Evolutionary conservation across 2,888 invertebrate species (phyloP), one percentile per base, ranked within the genome.

Genomic region (Incurvaria masculella): DNA sequence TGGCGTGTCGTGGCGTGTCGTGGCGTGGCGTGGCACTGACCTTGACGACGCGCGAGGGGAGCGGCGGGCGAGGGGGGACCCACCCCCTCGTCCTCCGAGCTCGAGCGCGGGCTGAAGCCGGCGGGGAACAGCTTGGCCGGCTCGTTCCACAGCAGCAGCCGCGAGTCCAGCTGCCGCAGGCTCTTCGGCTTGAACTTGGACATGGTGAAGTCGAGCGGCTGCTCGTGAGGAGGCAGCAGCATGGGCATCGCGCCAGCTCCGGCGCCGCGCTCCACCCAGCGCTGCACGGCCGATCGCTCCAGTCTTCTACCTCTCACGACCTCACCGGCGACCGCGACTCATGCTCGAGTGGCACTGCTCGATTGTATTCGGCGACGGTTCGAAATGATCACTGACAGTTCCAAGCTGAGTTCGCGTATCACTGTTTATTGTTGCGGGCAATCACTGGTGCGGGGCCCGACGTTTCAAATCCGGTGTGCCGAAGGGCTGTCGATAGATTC

Each of bases 171-270:
- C 33, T 33, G 11, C 4, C 33, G 33, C 33, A 33, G 33, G 4
- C 6, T 33, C 33, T 33, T 33, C 33, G 11, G 11, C 33, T 33
- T 33, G 14, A 33, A 33, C 45, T 46, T 70, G 58, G 69, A 81
- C 80, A 87, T 86, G 67, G 87, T 87, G 74, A 87, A 88, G 79
- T 88, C 88, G 60, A 87, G 79, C 58, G 87, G 87, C 72, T 87
- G 87, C 66, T 82, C 82, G 80, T 78, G 68, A 63, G 80, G 79
- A 59, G 82, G 82, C 66, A 84, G 79, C 60, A 79, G 61, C 82
- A 83, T 84, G 69, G 85, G 85, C 81, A 84, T 82, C 62, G 79
- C 80, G 68, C 78, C 73, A 68, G 70, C 69, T 69, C 68, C 67
- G 69, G 68, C 81, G 80, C 83, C 75, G 80, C 81, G 79, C 68